phyloP scores from a whole-genome alignment of 2,888 invertebrate species.

The Nymphalis c-album region DNA sequence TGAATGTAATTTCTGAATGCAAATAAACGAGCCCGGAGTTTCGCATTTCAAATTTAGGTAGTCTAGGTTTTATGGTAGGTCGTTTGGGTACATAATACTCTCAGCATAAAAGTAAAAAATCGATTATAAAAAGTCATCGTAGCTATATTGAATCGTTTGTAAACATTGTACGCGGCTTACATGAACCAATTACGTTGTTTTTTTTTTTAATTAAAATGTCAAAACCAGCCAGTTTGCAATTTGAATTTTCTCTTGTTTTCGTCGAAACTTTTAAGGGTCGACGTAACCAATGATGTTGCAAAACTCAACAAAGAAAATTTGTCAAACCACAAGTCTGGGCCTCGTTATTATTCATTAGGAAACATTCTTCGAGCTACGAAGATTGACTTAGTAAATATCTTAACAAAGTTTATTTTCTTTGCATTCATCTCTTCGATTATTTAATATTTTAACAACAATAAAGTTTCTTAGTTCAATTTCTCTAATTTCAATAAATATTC shows the following conservation, averaged over 20 bases:
- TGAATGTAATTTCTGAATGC: not conserved
- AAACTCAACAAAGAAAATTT: conserved; percentile 3
- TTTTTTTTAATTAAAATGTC: conserved; percentile 3
- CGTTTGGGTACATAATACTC: too few relatives aligned
- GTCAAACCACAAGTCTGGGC: not conserved
- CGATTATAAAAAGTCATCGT: too few relatives aligned
- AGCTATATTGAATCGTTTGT: not conserved
- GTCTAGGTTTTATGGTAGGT: too few relatives aligned
- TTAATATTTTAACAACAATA: too few relatives aligned
- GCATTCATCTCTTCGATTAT: not conserved
- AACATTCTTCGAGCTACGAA: not conserved
- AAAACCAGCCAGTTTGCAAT: not conserved
- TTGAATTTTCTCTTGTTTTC: conserved; percentile 1
- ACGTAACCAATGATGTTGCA: not conserved
- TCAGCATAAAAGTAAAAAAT: too few relatives aligned
- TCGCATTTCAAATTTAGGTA: not conserved
- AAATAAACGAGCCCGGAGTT: not conserved
- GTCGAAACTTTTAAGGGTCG: not conserved
- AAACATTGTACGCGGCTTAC: not conserved
- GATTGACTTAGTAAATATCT: not conserved
- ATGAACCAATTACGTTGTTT: not conserved
- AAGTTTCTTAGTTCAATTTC: too few relatives aligned
- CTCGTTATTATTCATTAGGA: conserved; percentile 1
- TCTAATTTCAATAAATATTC: too few relatives aligned
- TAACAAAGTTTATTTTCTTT: not conserved